Evolutionary conservation across 2,888 invertebrate species (phyloP).

Genomic region (Noctua janthina): DNA sequence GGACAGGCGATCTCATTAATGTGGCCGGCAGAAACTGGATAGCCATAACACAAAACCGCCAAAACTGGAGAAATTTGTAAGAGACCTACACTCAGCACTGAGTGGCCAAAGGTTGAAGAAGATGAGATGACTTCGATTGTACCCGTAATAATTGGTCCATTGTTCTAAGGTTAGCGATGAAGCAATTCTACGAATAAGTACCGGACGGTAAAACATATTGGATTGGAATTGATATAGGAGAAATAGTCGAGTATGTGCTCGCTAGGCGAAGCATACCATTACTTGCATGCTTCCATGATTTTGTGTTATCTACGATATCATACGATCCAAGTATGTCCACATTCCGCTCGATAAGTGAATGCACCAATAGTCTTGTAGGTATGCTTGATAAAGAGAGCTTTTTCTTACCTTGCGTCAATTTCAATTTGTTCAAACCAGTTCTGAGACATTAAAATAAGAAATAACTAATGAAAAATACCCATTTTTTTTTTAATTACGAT

Average conservation of each 20-base stretch:
- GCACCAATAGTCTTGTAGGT: background rate
- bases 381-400: background rate
- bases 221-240: too few relatives aligned
- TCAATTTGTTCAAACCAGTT: background rate
- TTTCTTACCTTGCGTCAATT: background rate
- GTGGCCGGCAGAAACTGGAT: too few relatives aligned
- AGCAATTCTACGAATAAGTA: background rate
- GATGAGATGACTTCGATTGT: too few relatives aligned
- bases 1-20: too few relatives aligned
- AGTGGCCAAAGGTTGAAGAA: too few relatives aligned
- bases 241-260: background rate
- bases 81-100: too few relatives aligned
- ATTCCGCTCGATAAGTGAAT: background rate
- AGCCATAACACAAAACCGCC: too few relatives aligned
- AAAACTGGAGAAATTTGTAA: too few relatives aligned
- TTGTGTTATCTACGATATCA: background rate
- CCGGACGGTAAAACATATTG: background rate
- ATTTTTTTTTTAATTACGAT: background rate
- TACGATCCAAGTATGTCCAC: background rate
- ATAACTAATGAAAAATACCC: background rate
- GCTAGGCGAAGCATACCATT: background rate
- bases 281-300: slow-evolving; percentile 11
- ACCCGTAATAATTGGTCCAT: too few relatives aligned
- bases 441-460: background rate
- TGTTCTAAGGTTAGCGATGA: background rate